A percentile compares a stretch with the other conserved stretches of the same genome.
Evolutionary conservation across 2,888 invertebrate species (phyloP).

Genomic region (Melanostoma scalare): DNA sequence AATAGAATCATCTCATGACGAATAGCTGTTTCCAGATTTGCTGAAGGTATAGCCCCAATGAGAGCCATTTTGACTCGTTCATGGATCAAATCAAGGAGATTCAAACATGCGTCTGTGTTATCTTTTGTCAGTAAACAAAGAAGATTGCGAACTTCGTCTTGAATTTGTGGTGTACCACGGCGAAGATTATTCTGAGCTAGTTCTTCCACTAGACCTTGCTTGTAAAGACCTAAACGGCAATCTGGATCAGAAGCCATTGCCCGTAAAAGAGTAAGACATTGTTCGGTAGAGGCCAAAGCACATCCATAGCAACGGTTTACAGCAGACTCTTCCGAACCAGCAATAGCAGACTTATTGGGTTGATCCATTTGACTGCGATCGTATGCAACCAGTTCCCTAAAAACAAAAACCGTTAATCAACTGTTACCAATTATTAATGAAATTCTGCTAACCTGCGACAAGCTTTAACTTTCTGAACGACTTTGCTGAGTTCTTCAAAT

Average conservation of each 20-base stretch:
- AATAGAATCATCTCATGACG: conserved; percentile 94
- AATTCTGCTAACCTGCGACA: conserved; percentile 85
- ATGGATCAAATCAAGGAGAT: conserved; percentile 86
- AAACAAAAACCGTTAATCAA: background rate
- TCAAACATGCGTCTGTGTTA: conserved; percentile 90
- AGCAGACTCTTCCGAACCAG: conserved; percentile 77
- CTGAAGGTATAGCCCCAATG: conserved; percentile 88
- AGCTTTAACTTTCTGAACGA: conserved; percentile 94
- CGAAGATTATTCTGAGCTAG: conserved; percentile 94
- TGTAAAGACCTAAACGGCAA: conserved; percentile 89
- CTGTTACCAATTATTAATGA: background rate
- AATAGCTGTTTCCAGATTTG: conserved; percentile 89
- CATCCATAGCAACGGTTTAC: conserved; percentile 92
- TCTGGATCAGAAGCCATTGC: conserved; percentile 92
- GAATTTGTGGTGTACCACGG: conserved; percentile 91
- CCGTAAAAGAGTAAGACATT: conserved; percentile 94
- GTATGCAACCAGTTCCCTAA: conserved; percentile 93
- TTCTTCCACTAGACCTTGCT: conserved; percentile 94
- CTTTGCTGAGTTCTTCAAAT: conserved; percentile 96
- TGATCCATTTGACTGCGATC: conserved; percentile 90
- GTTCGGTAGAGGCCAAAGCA: conserved; percentile 95
- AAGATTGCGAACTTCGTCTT: conserved; percentile 94
- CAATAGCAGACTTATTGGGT: conserved; percentile 73
- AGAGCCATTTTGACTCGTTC: conserved; percentile 92
- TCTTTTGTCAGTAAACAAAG: conserved; percentile 94